A percentile compares a stretch with the other conserved stretches of the same genome.
Conservation (phyloP, 2,888 invertebrate genomes). For the Ptycholaimellus sp. region DNA sequence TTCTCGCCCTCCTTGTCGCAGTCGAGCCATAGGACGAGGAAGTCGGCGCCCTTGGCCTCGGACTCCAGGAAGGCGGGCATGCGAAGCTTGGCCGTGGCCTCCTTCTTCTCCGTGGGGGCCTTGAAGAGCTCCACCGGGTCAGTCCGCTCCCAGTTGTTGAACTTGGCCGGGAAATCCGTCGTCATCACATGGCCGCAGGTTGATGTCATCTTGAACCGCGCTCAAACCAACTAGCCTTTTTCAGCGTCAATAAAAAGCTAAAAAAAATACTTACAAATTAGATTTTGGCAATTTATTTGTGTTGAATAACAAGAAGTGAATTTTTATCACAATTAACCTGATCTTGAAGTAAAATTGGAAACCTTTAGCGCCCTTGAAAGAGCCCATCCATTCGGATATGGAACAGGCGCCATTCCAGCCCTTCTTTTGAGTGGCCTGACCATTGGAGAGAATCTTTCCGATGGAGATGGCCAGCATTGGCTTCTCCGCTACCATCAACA, state of each 20-base stretch:
- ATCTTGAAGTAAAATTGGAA: no score
- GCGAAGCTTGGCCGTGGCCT: conserved; percentile 68
- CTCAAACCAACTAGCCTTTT: no score
- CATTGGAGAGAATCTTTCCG: conserved; percentile 71
- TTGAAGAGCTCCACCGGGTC: conserved; percentile 83
- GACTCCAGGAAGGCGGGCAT: conserved; percentile 42
- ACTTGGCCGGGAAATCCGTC: conserved; percentile 62
- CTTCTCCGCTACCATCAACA: conserved; percentile 94
- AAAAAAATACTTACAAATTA: no score
- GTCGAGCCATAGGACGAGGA: conserved; percentile 85
- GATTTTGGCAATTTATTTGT: no score
- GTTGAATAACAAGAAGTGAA: no score
- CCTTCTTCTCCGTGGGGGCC: conserved; percentile 80
- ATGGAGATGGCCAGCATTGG: conserved; percentile 84
- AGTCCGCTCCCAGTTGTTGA: conserved; percentile 88
- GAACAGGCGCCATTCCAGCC: conserved; percentile 64
- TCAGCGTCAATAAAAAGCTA: no score
- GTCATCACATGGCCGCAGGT: conserved; percentile 97
- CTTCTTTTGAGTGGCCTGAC: conserved; percentile 49
- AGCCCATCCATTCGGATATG: conserved; percentile 74
- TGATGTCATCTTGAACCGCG: conserved; percentile 84
- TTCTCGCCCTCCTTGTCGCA: conserved; percentile 99
- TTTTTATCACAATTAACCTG: no score
- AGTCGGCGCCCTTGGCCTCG: conserved; percentile 49
- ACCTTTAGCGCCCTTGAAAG: no score